Evolutionary conservation across 2,888 invertebrate species (phyloP).

Genomic region (Hipparchia sbordonii): DNA sequence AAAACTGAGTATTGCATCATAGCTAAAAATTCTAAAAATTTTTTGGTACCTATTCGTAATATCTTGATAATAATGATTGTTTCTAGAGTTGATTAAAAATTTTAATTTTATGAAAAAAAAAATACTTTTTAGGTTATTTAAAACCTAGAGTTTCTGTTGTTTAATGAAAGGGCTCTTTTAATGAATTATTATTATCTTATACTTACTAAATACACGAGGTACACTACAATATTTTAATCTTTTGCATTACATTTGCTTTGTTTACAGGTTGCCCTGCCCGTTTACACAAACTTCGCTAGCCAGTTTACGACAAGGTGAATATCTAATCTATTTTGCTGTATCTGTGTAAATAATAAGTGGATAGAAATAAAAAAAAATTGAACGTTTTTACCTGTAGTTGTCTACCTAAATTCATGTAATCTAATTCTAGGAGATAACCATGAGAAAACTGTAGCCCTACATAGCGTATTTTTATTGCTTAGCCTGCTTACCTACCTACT

Average conservation of each 20-base stretch:
- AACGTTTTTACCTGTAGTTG: not conserved
- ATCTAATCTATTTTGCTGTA: conserved; percentile 41
- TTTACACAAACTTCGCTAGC: conserved; percentile 91
- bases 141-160: too few relatives aligned
- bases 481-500: too few relatives aligned
- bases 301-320: conserved; percentile 89
- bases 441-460: not conserved
- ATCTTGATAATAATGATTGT: too few relatives aligned
- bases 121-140: too few relatives aligned
- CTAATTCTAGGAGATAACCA: not conserved
- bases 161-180: too few relatives aligned
- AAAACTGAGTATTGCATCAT: too few relatives aligned
- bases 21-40: too few relatives aligned
- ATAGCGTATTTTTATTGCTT: too few relatives aligned
- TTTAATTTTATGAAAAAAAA: too few relatives aligned
- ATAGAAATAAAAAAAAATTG: too few relatives aligned
- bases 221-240: not conserved
- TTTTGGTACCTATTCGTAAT: too few relatives aligned
- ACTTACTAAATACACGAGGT: not conserved
- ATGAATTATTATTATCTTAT: not conserved
- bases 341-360: not conserved
- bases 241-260: conserved; percentile 52
- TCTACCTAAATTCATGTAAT: not conserved
- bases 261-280: conserved; percentile 90
- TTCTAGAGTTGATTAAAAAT: too few relatives aligned